phyloP scores from a whole-genome alignment of 2,113 vertebrate species.

The Eleginops maclovinus region DNA sequence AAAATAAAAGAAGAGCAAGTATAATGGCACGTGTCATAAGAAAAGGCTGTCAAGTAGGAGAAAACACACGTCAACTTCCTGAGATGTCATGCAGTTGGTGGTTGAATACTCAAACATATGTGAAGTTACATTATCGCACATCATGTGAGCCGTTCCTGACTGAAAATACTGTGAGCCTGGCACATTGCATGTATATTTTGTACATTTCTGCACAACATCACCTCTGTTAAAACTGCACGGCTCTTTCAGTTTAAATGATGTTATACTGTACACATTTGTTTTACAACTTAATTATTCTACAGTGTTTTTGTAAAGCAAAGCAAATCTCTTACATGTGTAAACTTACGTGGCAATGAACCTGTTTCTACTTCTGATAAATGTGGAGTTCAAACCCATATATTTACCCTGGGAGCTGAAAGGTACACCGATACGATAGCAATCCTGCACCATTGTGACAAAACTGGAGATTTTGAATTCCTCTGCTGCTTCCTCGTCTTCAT shows the following conservation, averaged over 20 bases:
- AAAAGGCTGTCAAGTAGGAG: not conserved
- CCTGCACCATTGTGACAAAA: constrained; percentile 96
- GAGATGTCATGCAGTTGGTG: not conserved
- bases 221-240: too few species aligned
- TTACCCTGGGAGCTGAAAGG: constrained; percentile 94
- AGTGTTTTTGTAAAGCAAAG: too few species aligned
- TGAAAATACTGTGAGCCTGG: too few species aligned
- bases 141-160: too few species aligned
- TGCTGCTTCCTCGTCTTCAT: constrained; percentile 95
- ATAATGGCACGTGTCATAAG: not conserved
- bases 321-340: too few species aligned
- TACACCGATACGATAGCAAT: constrained; percentile 92
- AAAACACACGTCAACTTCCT: not conserved
- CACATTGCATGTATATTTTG: too few species aligned
- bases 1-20: constrained; percentile 23
- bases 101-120: not conserved
- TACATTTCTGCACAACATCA: too few species aligned
- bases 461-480: constrained; percentile 99
- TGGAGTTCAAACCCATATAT: constrained; percentile 9
- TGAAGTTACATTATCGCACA: too few species aligned
- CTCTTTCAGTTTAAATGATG: too few species aligned
- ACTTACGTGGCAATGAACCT: too few species aligned
- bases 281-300: too few species aligned
- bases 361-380: not conserved
- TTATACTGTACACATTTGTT: too few species aligned